phyloP scores from a whole-genome alignment of 2,797 vertebrate species.

The Chloroceryle inda region DNA sequence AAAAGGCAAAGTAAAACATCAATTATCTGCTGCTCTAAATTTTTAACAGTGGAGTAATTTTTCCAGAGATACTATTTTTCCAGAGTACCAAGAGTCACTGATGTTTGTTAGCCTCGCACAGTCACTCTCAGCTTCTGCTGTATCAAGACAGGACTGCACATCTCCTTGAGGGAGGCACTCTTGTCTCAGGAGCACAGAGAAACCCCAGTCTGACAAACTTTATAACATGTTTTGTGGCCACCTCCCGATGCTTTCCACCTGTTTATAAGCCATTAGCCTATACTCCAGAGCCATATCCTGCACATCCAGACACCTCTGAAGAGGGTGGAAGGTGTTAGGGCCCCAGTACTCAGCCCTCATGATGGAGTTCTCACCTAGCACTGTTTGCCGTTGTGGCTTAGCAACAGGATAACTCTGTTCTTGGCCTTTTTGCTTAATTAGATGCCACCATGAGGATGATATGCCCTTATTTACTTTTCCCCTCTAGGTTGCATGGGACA shows the following conservation, averaged over 20 bases:
- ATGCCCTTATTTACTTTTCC: background rate
- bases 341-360: background rate
- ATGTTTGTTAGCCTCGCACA: rapidly evolving
- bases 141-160: rapidly evolving
- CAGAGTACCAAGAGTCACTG: background rate
- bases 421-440: background rate
- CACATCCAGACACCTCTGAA: background rate
- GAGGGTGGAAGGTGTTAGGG: background rate
- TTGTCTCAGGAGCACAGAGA: background rate
- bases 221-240: background rate
- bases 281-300: background rate
- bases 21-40: background rate
- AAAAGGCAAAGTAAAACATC: background rate
- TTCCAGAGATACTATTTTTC: background rate
- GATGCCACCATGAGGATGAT: background rate
- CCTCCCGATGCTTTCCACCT: background rate
- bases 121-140: background rate
- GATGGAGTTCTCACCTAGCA: rapidly evolving
- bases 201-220: background rate
- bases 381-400: background rate
- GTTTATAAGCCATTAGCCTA: background rate
- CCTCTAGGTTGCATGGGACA: background rate
- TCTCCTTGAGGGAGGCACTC: background rate
- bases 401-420: background rate
- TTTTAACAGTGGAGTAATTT: background rate